These are phyloP conservation scores for Neuroterus valhalla DNA, from an alignment of 1,140 invertebrate species.

Conservation along the genomic window DNA sequence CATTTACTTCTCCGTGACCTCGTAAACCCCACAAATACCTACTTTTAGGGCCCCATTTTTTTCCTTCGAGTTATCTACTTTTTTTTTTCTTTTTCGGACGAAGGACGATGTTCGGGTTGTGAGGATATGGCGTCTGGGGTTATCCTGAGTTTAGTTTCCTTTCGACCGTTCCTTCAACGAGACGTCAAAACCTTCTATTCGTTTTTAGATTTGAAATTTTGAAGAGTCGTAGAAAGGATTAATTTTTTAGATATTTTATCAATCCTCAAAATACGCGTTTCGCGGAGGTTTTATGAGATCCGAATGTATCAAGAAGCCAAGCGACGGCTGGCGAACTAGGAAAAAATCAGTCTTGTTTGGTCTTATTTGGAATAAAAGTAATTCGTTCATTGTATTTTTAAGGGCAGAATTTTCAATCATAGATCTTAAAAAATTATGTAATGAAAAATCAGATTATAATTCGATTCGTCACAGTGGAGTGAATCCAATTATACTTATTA, in stretches of 20 bases:
- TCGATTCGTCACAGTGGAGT: no score
- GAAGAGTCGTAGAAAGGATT: not conserved
- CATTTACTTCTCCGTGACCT: conserved; percentile 53
- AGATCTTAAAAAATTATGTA: no score
- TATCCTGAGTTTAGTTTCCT: conserved; percentile 68
- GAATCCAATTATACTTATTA: no score
- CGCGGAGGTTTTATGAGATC: no score
- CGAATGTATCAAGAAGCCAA: no score
- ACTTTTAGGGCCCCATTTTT: conserved; percentile 60
- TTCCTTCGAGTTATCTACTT: conserved; percentile 46
- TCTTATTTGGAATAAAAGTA: no score
- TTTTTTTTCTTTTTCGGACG: conserved; percentile 48
- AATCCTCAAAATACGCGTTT: no score
- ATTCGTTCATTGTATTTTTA: no score
- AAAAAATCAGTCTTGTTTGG: no score
- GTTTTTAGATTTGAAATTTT: not conserved
- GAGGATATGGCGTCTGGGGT: conserved; percentile 59
- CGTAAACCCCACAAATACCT: conserved; percentile 64
- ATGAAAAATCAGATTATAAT: no score
- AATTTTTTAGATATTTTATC: not conserved
- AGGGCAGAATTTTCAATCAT: no score
- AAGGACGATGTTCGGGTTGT: conserved; percentile 64
- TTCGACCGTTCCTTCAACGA: conserved; percentile 55
- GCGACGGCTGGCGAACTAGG: no score
- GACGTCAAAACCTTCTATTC: conserved; percentile 35